Conservation (phyloP, 2,113 vertebrate species). For the Melanerpes aurifrons region DNA sequence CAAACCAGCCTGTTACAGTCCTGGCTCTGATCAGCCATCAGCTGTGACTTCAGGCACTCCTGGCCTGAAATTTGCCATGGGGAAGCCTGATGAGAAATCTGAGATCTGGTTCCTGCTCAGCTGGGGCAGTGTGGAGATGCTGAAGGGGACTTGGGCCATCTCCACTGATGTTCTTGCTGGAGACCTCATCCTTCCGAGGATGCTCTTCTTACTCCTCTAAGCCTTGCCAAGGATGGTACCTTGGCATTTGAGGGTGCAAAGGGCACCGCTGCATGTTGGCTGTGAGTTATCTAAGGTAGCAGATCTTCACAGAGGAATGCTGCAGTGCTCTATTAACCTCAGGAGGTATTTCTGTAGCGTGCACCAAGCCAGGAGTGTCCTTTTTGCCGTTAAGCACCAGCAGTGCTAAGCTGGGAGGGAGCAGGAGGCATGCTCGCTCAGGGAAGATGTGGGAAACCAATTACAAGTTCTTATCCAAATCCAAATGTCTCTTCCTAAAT, state of each 20-base stretch:
- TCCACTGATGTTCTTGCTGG: not conserved
- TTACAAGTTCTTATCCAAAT: slow-evolving; percentile 42
- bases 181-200: not conserved
- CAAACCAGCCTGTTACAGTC: not conserved
- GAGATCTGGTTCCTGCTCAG: not conserved
- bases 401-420: not conserved
- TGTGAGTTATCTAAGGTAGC: not conserved
- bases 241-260: not conserved
- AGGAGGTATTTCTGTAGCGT: not conserved
- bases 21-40: not conserved
- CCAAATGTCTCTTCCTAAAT: slow-evolving; percentile 46
- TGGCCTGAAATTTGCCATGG: not conserved
- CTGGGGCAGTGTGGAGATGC: not conserved
- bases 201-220: not conserved
- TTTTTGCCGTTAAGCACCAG: not conserved
- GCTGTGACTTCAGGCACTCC: not conserved
- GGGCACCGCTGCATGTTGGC: rapidly evolving
- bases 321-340: not conserved
- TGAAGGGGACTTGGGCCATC: not conserved
- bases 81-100: not conserved
- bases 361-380: not conserved
- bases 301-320: not conserved
- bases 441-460: slow-evolving; percentile 37
- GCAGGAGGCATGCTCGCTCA: not conserved
- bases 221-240: not conserved